A percentile compares a stretch with the other conserved stretches of the same genome.
These are phyloP conservation scores for Otocyon megalotis DNA, from an alignment of 2,113 vertebrate species.

Conservation along the genomic window DNA sequence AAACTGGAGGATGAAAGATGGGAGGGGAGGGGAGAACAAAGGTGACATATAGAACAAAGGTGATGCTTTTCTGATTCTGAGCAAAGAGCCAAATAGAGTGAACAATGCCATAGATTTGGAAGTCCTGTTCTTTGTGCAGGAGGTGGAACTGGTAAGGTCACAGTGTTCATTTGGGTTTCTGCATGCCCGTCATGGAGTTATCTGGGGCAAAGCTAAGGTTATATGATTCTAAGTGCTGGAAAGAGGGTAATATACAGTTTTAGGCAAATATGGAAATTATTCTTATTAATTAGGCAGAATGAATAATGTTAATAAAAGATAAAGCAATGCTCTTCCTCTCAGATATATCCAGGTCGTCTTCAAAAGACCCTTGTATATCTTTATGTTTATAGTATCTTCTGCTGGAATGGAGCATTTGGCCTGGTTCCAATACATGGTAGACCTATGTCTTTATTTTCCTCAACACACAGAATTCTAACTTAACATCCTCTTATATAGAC, in stretches of 20 bases:
- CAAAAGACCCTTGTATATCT: neutral
- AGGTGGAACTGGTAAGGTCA: neutral
- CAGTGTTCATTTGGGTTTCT: neutral
- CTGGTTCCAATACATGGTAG: neutral
- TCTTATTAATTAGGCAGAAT: neutral
- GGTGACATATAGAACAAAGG: neutral
- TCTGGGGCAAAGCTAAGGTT: neutral
- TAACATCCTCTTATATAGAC: neutral
- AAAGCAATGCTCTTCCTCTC: neutral
- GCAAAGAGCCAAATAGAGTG: neutral
- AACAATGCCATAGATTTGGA: accelerated
- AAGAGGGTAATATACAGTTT: neutral
- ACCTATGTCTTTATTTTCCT: neutral
- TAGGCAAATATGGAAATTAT: neutral
- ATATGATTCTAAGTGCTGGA: no score
- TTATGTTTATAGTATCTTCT: neutral
- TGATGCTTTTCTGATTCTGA: neutral
- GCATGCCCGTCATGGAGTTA: neutral
- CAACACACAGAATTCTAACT: neutral
- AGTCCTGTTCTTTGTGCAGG: neutral
- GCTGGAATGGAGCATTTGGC: neutral
- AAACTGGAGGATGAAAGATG: neutral
- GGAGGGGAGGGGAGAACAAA: neutral
- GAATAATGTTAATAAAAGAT: neutral
- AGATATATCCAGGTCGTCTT: neutral